Base-by-base conservation (phyloP, 2,113 vertebrate species). In the Acinonyx jubatus region DNA sequence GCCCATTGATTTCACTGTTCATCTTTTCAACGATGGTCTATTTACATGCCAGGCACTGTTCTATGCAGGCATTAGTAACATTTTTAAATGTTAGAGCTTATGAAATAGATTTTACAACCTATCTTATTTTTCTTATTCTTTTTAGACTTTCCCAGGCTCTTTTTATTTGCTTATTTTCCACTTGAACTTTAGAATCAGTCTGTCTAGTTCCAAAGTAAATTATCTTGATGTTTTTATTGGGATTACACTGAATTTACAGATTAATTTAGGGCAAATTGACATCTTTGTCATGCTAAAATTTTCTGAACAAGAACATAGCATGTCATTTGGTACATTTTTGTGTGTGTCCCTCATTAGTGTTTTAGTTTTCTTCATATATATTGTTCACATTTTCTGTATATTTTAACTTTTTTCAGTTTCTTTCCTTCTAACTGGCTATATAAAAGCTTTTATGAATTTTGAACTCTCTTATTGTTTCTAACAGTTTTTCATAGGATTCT, bases 151-250 rank as follows among this genome's bases (percentile, higher is more conserved):
- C 19, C 41, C 50, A 52, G 66, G 18, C 69, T 55, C 5, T 92
- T 73, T 27, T 84, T 36, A 78, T 83, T 84, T 78, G 31, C 21
- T 96, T 66, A 7, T 78, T 94, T 91, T 82, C 61, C 31, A 79
- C 66, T 94, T 78, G 41, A 91, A 91, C 63, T 63, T 88, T 96
- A 94, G 65, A 80, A 73, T 50, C 25, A 61, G 45, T 50, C 85
- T 97, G n/a, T 61, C 50, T 86, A 45, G 55, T 81, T 91, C 48
- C 31, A 74, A 89, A 90, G 76, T 48, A 89, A 93, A 79, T 31
- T 55, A 81, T 76, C 48, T 68, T 78, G 63, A 14, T 95, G 71
- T 94, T 91, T 95, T 74, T 74, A 73, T 76, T 96, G 33, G 21
- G 45, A 61, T 74, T 94, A 68, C 6, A 52, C 14, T 16, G 81